Base-by-base conservation (phyloP, 2,888 invertebrate genomes). In the Drosophila engyochracea region DNA sequence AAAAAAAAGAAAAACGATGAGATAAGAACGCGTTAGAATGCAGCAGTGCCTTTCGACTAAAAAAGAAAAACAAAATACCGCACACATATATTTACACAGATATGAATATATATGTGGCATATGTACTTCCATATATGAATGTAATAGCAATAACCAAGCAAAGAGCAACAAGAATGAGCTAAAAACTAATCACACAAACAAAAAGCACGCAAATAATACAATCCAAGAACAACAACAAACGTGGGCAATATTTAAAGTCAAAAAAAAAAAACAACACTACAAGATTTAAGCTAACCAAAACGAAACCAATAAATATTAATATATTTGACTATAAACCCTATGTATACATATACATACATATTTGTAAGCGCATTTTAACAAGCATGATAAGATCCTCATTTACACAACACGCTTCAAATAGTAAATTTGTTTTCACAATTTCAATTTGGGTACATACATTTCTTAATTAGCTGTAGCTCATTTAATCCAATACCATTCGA, bases 11-110 rank as follows among this genome's bases (percentile, higher is more conserved):
- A 31, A 19, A 47, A 33, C 31, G 28, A 51, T 39, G 49, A 71
- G 49, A 57, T 41, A 44, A 51, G 35, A 60, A 70, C 58, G 70
- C 70, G 70, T 70, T 74, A 76, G 53, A 76, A 70, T 75, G 75
- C 70, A 76, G 76, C 75, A 76, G 75, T 75, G 76, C 75, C 75
- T 75, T 75, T 75, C 76, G 69, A 74, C 62, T 60, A 54, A 41
- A 61, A 61, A 22, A 35, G 30, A 57, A 49, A 51, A 55, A 41
- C 22, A 39, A 35, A 58, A 52, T 41, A 68, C 28, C 33, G 55
- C 70, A 41, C 51, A 66, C 52, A 59, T 55, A 31, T 31, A 52
- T 25, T 25, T 47, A 47, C 22, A 47, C 16, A 25, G 12, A 44
- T 25, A 55, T 9, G 33, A 19, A 6, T 30, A 2, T 33, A 6